Conservation (phyloP, 2,888 invertebrate genomes). For the Mantis religiosa region DNA sequence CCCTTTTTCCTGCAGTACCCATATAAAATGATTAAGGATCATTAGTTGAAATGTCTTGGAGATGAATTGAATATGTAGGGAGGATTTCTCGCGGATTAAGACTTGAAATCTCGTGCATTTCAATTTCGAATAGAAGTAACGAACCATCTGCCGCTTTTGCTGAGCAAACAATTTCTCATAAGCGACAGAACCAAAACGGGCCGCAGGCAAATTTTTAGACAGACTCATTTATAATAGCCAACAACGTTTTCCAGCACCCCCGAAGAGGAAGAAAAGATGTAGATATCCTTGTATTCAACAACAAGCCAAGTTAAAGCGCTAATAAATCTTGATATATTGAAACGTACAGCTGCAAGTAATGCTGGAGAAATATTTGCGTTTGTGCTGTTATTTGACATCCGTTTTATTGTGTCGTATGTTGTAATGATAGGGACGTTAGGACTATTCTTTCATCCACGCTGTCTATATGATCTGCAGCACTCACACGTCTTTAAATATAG, state of each 20-base stretch:
- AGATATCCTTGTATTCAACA: background rate
- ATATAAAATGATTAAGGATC: slow-evolving; percentile 26
- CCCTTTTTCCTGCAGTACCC: background rate
- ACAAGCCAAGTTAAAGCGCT: background rate
- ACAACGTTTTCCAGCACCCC: background rate
- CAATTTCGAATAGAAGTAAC: slow-evolving; percentile 24
- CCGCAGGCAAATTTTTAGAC: slow-evolving; percentile 24
- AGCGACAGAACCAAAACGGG: slow-evolving; percentile 18
- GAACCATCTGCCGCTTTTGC: slow-evolving; percentile 22
- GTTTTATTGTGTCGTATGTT: background rate
- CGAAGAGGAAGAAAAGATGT: background rate
- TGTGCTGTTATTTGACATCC: background rate
- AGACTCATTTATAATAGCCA: slow-evolving; percentile 24
- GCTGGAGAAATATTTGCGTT: background rate
- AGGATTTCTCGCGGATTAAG: slow-evolving; percentile 6
- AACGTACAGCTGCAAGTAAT: background rate
- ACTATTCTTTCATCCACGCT: no score
- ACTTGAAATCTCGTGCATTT: background rate
- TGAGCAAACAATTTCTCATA: slow-evolving; percentile 22
- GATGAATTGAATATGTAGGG: slow-evolving; percentile 26
- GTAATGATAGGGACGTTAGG: background rate
- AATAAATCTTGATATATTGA: background rate
- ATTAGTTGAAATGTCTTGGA: slow-evolving; percentile 28
- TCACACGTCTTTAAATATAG: no score
- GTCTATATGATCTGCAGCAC: no score